phyloP scores from a whole-genome alignment of 2,888 invertebrate genomes.

The Agelastica alni region DNA sequence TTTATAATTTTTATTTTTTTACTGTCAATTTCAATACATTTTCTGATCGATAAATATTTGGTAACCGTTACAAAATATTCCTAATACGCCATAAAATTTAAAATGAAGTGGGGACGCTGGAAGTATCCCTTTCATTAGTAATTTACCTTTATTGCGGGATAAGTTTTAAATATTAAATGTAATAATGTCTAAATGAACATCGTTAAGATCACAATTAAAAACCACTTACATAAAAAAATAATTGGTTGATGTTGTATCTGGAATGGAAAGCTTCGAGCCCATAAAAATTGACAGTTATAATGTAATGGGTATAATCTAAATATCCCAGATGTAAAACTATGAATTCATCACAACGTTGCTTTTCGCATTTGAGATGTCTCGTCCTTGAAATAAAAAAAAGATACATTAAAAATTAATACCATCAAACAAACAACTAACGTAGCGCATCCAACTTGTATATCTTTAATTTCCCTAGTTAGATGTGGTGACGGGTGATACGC shows the following conservation, averaged over 20 bases:
- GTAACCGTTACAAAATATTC: too few species aligned
- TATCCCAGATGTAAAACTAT: slow-evolving; percentile 88
- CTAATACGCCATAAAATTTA: too few species aligned
- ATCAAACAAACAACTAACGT: too few species aligned
- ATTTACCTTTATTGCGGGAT: too few species aligned
- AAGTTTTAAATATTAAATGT: not conserved
- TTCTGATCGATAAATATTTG: too few species aligned
- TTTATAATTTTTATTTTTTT: too few species aligned
- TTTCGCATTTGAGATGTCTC: slow-evolving; percentile 78
- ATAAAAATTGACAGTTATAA: slow-evolving; percentile 81
- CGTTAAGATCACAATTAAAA: slow-evolving; percentile 8
- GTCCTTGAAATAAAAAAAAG: slow-evolving; percentile 62
- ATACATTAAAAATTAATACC: not conserved
- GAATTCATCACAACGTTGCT: slow-evolving; percentile 84
- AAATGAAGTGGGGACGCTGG: too few species aligned
- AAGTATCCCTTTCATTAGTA: too few species aligned
- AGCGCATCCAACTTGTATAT: too few species aligned
- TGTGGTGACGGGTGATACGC: too few species aligned
- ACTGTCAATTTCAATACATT: too few species aligned
- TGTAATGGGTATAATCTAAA: slow-evolving; percentile 85
- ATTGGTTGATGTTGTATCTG: slow-evolving; percentile 80
- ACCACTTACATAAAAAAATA: slow-evolving; percentile 81
- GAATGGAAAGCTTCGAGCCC: slow-evolving; percentile 84
- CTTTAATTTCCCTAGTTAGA: too few species aligned
- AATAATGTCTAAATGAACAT: slow-evolving; percentile 1